These are phyloP conservation scores for Drosophila ironensis DNA, from an alignment of 1,140 invertebrate species.

Conservation along the genomic window DNA sequence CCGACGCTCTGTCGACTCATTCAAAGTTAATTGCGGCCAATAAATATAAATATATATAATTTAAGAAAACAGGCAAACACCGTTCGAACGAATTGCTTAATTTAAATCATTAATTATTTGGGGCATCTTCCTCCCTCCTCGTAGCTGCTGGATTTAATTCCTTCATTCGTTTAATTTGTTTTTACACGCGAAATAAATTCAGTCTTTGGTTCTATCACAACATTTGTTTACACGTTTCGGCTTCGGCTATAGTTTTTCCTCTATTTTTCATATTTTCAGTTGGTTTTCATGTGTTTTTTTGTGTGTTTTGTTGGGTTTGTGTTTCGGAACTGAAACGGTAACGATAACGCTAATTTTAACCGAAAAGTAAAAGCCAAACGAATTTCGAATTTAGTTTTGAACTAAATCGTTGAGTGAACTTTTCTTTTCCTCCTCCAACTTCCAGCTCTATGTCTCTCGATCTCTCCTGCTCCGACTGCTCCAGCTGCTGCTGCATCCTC, in stretches of 20 bases:
- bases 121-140: constrained; percentile 5
- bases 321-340: constrained; percentile 53
- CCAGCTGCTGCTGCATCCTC: background rate
- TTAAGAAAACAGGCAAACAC: constrained; percentile 30
- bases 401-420: constrained; percentile 62
- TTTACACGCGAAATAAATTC: constrained; percentile 81
- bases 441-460: constrained; percentile 16
- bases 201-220: constrained; percentile 82
- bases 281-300: constrained; percentile 18
- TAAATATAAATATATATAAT: constrained; percentile 48
- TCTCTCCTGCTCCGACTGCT: constrained; percentile 6
- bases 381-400: constrained; percentile 73
- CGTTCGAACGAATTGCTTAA: constrained; percentile 20
- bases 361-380: constrained; percentile 70
- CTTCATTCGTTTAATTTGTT: constrained; percentile 39
- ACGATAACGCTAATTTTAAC: constrained; percentile 50
- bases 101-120: constrained; percentile 47
- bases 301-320: constrained; percentile 18
- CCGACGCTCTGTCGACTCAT: constrained; percentile 28
- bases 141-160: constrained; percentile 8
- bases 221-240: constrained; percentile 82
- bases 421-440: constrained; percentile 21
- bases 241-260: constrained; percentile 41
- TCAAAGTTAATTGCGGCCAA: constrained; percentile 56
- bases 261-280: background rate